Conservation (phyloP, 1,140 invertebrate species). For the Bilobella aurantiaca region DNA sequence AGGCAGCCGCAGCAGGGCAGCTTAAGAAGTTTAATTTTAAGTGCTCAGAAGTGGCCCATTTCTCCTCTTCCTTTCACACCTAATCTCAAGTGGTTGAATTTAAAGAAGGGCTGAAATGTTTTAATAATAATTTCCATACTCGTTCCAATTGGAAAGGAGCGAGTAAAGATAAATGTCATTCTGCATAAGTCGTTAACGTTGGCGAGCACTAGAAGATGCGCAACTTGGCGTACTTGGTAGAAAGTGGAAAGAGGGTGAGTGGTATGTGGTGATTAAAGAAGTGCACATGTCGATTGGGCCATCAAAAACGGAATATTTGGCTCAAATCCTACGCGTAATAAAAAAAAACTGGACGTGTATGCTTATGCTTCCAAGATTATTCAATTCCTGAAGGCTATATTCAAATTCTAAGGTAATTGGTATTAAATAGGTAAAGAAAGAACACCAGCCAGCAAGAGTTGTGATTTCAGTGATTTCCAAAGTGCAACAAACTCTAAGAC, state of each 20-base stretch:
- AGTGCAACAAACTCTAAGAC: constrained; percentile 3
- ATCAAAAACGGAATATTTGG: too few relatives aligned
- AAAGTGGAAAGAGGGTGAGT: constrained; percentile 6
- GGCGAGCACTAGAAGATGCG: too few relatives aligned
- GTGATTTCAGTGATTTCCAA: not conserved
- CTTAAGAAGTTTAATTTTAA: not conserved
- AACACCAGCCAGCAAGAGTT: too few relatives aligned
- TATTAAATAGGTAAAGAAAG: too few relatives aligned
- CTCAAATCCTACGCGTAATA: too few relatives aligned
- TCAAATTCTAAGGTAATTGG: too few relatives aligned
- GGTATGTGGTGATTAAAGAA: constrained; percentile 24
- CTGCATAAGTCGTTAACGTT: not conserved
- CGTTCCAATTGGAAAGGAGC: too few relatives aligned
- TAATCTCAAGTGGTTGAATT: not conserved
- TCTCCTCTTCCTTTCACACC: not conserved
- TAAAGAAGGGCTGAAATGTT: not conserved
- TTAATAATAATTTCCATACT: constrained; percentile 5
- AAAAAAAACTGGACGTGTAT: too few relatives aligned
- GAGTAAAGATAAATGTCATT: not conserved
- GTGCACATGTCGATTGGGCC: constrained; percentile 16
- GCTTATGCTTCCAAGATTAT: too few relatives aligned
- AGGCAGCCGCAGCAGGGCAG: too few relatives aligned
- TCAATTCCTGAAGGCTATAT: too few relatives aligned
- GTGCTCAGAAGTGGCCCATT: not conserved
- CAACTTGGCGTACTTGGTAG: too few relatives aligned